Conservation (phyloP, 1,140 invertebrate genomes). For the Acarapis woodi region DNA sequence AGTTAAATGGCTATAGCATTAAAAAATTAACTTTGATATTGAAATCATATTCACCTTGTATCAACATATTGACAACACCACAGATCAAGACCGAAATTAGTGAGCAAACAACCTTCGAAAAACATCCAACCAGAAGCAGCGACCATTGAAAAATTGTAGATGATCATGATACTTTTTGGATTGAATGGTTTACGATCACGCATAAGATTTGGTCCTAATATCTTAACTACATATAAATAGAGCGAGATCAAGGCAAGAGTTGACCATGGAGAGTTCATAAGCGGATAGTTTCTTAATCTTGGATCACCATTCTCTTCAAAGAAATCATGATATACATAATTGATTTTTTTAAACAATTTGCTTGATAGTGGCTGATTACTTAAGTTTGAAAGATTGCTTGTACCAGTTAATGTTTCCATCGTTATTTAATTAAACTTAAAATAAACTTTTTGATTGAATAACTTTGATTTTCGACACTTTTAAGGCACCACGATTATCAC, state of each 20-base stretch:
- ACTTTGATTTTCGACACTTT: too few relatives aligned
- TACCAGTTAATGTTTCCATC: too few relatives aligned
- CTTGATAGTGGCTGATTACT: too few relatives aligned
- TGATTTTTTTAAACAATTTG: neutral
- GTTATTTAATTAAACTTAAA: too few relatives aligned
- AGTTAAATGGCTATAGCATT: too few relatives aligned
- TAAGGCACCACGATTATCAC: too few relatives aligned
- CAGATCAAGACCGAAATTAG: conserved; percentile 8
- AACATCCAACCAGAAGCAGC: conserved; percentile 18
- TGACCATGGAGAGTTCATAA: conserved; percentile 1
- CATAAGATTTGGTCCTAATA: conserved; percentile 19
- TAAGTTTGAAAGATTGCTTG: too few relatives aligned
- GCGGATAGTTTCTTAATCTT: conserved; percentile 1
- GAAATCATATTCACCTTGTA: neutral
- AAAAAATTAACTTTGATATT: too few relatives aligned
- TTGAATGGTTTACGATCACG: conserved; percentile 18
- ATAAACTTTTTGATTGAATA: too few relatives aligned
- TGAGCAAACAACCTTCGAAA: neutral
- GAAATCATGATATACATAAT: conserved; percentile 6
- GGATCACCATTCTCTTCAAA: conserved; percentile 8
- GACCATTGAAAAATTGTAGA: conserved; percentile 20
- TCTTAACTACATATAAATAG: conserved; percentile 11
- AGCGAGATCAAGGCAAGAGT: conserved; percentile 7
- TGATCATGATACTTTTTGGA: conserved; percentile 16
- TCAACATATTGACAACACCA: conserved; percentile 1